Conservation (phyloP, 2,888 invertebrate species). For the Nemotelus pantherinus region DNA sequence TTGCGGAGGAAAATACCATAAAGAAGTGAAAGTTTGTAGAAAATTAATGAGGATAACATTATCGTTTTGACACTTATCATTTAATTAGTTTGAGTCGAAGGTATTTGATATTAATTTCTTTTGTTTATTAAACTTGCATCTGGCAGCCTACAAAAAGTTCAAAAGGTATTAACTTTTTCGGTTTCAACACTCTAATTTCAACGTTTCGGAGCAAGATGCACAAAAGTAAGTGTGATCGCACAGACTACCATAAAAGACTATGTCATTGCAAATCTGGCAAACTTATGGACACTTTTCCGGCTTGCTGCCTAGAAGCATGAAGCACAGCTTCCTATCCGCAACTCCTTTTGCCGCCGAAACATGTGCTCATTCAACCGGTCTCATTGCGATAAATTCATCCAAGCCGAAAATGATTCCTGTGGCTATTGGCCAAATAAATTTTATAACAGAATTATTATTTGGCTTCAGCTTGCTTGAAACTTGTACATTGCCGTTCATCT, state of each 20-base stretch:
- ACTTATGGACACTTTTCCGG: background rate
- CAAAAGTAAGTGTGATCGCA: slow-evolving; percentile 5
- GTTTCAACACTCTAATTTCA: no score
- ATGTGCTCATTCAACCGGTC: background rate
- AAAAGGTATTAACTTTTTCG: no score
- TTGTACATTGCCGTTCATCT: background rate
- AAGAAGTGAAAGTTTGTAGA: no score
- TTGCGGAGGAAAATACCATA: no score
- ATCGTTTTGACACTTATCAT: no score
- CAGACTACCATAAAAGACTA: slow-evolving; percentile 21
- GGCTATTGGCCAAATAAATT: slow-evolving; percentile 41
- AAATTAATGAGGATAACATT: no score
- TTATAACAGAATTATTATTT: slow-evolving; percentile 23
- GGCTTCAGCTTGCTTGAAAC: slow-evolving; percentile 9
- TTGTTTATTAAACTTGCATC: no score
- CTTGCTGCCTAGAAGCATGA: background rate
- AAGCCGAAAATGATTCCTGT: slow-evolving; percentile 33
- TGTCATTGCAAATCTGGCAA: slow-evolving; percentile 7
- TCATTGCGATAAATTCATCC: slow-evolving; percentile 23
- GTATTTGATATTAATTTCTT: no score
- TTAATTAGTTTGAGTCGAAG: no score
- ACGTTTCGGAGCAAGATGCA: background rate
- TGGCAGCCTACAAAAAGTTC: no score
- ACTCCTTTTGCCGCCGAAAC: background rate
- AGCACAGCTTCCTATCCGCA: no score